Base-by-base conservation (phyloP, 2,113 vertebrate species). In the Sula dactylatra region DNA sequence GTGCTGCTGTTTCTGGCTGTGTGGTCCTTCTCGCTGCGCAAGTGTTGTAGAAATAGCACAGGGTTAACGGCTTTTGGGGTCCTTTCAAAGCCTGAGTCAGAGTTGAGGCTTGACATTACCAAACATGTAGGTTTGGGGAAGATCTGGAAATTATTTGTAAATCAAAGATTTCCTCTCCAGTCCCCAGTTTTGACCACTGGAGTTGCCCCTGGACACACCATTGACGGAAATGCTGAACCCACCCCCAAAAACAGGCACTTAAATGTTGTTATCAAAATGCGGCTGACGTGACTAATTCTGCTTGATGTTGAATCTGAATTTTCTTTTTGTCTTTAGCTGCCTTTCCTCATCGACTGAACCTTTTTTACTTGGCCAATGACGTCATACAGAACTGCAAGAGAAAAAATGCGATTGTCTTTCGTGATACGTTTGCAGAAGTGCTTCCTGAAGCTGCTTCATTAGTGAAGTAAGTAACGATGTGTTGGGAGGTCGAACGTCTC, bases 341-440 rank as follows among this genome's bases (percentile, higher is more conserved):
- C 66, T 98, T 99, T 96, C 98, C 98, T 77, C 99, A 99, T 86
- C 98, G 99, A 19, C 97, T 99, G 97, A 99, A 99, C 97, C 99
- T 99, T 40, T 99, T 99, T 95, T 99, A 99, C 97, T 93, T 99
- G 91, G 99, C 99, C 95, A 99, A 99, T 6, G 99, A 99, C 45
- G 99, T 99, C 92, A 99, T 99, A 82, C 99, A 99, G 97, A 99
- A 99, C 98, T 99, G 99, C 98, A 99, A 99, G 93, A 98, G 99
- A 73, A 99, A 99, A 94, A 99, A 99, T 1, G 99, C 99, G 8
- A 99, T 99, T 8, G 98, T 99, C n/a, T 99, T 99, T 82, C 99
- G 99, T 4, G 97, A 99, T 19, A 96, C 99, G 4, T 99, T 99
- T 24, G 99, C 99, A 3, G 99, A 99, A 14, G 98, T 99, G 67